Base-by-base conservation (phyloP, 1,140 invertebrate genomes). In the Brachionus angularis region DNA sequence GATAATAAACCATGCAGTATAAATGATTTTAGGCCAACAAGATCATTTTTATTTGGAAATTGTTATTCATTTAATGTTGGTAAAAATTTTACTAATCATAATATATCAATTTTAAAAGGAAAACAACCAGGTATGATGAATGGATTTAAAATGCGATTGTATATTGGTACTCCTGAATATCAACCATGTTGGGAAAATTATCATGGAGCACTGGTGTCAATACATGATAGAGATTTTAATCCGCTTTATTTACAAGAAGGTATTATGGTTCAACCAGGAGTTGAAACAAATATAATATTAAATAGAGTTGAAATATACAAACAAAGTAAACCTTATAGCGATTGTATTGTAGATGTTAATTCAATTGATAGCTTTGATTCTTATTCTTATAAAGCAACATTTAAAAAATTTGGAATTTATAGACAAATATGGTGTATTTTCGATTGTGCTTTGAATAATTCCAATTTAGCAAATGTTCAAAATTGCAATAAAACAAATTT, bases 171-270 rank as follows among this genome's bases (percentile, higher is more conserved):
- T n/a, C n/a, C 25, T 10, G 62, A 67, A 33, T 67, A 47, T 36
- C 39, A 67, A 5, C 62, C 62, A 1, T 67, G 42, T 29, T 67
- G 62, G 62, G 27, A 46, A 67, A 21, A 67, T 12, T 12, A n/a
- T 47, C 21, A 18, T 10, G 62, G 62, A 14, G 62, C 42, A 5
- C 5, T 67, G 21, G n/a, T 67, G 7, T 23, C 36, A 10, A 12
- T 67, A 14, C 62, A 67, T 31, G 16, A 67, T 14, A 18, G 44
- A 14, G 10, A 5, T 36, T 33, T 29, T 5, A 29, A 25, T 12
- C 62, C 62, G 5, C 12, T 67, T 8, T 36, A 29, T 21, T 23
- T 47, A n/a, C 18, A 67, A 31, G 62, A 67, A 23, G 62, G 62
- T 34, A 46, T 29, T 10, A 27, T 33, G 31, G 21, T 67, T 12